These are phyloP conservation scores for Chymomyza amoena DNA, from an alignment of 2,888 invertebrate genomes.

Conservation along the genomic window DNA sequence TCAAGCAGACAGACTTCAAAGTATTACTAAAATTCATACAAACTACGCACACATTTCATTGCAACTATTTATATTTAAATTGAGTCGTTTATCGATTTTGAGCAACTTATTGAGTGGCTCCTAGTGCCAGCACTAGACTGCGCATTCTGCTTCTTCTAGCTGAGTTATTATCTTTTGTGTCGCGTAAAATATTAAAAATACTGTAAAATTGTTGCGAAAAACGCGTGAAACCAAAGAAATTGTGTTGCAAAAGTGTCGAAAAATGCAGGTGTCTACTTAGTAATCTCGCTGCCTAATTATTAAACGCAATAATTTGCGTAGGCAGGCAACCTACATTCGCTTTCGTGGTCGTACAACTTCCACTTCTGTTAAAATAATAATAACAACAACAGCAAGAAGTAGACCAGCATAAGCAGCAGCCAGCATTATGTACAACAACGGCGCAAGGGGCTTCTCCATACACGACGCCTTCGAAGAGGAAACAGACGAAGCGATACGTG, in stretches of 20 bases:
- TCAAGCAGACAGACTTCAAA: no score
- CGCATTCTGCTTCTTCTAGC: background rate
- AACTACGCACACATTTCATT: background rate
- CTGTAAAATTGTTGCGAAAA: slow-evolving; percentile 40
- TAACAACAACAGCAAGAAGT: slow-evolving; percentile 34
- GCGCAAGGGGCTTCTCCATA: slow-evolving; percentile 83
- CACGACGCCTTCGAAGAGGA: slow-evolving; percentile 93
- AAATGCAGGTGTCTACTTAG: slow-evolving; percentile 45
- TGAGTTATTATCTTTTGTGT: slow-evolving; percentile 56
- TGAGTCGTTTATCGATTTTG: background rate
- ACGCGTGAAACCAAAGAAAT: slow-evolving; percentile 21
- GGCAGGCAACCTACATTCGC: slow-evolving; percentile 33
- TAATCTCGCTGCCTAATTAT: slow-evolving; percentile 29
- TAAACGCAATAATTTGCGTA: slow-evolving; percentile 29
- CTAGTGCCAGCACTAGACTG: background rate
- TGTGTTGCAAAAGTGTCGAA: slow-evolving; percentile 34
- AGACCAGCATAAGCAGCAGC: slow-evolving; percentile 34
- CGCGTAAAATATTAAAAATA: slow-evolving; percentile 62
- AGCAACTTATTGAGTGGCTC: background rate
- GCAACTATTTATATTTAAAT: background rate
- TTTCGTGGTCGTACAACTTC: slow-evolving; percentile 15
- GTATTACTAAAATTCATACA: background rate
- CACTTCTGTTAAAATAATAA: slow-evolving; percentile 27
- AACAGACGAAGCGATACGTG: slow-evolving; percentile 89
- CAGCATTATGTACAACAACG: slow-evolving; percentile 62